Conservation (phyloP, 2,888 invertebrate genomes). For the Himalopsyche kuldschensis region DNA sequence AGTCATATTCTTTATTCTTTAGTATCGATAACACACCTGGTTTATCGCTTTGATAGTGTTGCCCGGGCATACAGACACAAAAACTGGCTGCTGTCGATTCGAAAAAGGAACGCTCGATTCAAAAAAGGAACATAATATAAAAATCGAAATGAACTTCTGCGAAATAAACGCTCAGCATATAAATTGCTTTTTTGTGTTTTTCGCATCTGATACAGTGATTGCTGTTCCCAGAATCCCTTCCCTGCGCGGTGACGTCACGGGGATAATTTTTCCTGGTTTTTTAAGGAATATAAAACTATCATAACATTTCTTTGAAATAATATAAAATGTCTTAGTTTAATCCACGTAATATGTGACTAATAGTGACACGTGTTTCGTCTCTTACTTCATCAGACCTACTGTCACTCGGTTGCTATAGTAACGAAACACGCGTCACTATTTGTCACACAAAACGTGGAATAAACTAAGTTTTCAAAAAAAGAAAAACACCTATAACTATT, state of each 20-base stretch:
- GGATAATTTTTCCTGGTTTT: background rate
- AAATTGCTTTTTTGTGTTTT: background rate
- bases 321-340: too few species aligned
- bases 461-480: too few species aligned
- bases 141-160: background rate
- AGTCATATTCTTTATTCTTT: too few species aligned
- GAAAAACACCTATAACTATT: too few species aligned
- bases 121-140: background rate
- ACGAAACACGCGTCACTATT: too few species aligned
- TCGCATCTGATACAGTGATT: background rate
- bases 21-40: too few species aligned
- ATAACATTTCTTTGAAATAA: background rate
- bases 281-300: background rate
- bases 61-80: background rate
- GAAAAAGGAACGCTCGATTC: background rate
- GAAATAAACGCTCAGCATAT: background rate
- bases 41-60: too few species aligned
- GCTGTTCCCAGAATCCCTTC: background rate
- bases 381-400: too few species aligned
- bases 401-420: too few species aligned
- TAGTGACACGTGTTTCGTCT: too few species aligned
- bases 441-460: too few species aligned
- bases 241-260: background rate
- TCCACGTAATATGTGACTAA: too few species aligned
- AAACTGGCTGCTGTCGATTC: background rate